These are phyloP conservation scores for Etheostoma perlongum DNA, from an alignment of 2,797 vertebrate species.

Conservation along the genomic window DNA sequence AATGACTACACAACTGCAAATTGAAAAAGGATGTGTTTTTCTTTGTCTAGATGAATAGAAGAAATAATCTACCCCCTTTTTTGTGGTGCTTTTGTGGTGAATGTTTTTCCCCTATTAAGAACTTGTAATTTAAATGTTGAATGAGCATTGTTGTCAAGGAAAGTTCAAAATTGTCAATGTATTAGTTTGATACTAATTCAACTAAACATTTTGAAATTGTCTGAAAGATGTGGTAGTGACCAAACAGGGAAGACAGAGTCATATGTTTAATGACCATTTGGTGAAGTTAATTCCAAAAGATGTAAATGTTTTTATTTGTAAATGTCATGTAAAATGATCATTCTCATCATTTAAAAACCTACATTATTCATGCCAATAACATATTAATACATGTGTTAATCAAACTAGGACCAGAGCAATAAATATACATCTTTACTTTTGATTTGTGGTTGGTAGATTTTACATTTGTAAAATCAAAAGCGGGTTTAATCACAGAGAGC, in stretches of 20 bases:
- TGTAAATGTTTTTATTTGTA: background rate
- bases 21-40: background rate
- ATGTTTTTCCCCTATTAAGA: background rate
- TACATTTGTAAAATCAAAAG: background rate
- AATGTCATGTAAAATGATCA: slow-evolving; percentile 13
- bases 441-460: background rate
- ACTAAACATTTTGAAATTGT: no score
- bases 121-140: background rate
- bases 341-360: slow-evolving; percentile 12
- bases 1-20: background rate
- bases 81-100: background rate
- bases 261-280: slow-evolving; percentile 2
- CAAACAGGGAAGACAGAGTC: slow-evolving; percentile 12
- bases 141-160: no score
- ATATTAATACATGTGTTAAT: slow-evolving; percentile 4
- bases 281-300: slow-evolving; percentile 5
- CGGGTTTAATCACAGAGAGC: background rate
- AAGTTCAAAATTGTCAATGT: no score
- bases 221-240: slow-evolving; percentile 8
- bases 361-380: background rate
- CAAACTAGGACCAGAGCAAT: slow-evolving; percentile 39
- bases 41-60: background rate
- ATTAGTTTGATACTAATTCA: no score
- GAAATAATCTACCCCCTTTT: background rate
- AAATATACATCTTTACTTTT: slow-evolving; percentile 45